phyloP scores from a whole-genome alignment of 2,113 vertebrate genomes.

The Romanogobio albipinnatus region DNA sequence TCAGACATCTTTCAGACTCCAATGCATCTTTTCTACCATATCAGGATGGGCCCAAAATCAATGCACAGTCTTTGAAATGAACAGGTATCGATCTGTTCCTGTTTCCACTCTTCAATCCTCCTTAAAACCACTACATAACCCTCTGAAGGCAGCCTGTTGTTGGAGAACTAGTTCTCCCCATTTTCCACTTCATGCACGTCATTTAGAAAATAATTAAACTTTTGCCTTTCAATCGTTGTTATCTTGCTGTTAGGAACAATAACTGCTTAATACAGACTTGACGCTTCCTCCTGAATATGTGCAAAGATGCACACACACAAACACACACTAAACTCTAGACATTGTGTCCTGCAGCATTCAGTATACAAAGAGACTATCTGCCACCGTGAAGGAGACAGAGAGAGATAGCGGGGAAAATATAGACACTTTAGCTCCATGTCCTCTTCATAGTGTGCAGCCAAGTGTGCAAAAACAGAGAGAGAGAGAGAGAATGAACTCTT shows the following conservation, averaged over 20 bases:
- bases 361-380: slow-evolving; percentile 33
- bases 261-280: not conserved
- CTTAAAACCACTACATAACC: slow-evolving; percentile 7
- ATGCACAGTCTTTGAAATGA: slow-evolving; percentile 29
- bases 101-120: slow-evolving; percentile 15
- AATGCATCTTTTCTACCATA: not conserved
- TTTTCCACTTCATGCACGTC: not conserved
- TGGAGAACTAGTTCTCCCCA: not conserved
- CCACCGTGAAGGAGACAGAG: slow-evolving; percentile 41
- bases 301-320: slow-evolving; percentile 2
- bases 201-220: slow-evolving; percentile 23
- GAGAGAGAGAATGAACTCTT: not conserved
- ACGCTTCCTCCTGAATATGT: not conserved
- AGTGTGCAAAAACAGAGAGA: slow-evolving; percentile 51
- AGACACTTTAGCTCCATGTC: slow-evolving; percentile 50
- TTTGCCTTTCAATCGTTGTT: not conserved
- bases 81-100: slow-evolving; percentile 21
- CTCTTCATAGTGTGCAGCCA: slow-evolving; percentile 48
- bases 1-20: slow-evolving; percentile 29
- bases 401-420: slow-evolving; percentile 34
- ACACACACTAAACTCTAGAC: slow-evolving; percentile 13
- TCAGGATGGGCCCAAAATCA: slow-evolving; percentile 20
- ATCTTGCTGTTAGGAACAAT: not conserved
- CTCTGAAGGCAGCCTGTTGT: not conserved
- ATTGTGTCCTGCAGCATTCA: not conserved